Base-by-base conservation (phyloP, 2,888 invertebrate genomes). In the Coremacera marginata region DNA sequence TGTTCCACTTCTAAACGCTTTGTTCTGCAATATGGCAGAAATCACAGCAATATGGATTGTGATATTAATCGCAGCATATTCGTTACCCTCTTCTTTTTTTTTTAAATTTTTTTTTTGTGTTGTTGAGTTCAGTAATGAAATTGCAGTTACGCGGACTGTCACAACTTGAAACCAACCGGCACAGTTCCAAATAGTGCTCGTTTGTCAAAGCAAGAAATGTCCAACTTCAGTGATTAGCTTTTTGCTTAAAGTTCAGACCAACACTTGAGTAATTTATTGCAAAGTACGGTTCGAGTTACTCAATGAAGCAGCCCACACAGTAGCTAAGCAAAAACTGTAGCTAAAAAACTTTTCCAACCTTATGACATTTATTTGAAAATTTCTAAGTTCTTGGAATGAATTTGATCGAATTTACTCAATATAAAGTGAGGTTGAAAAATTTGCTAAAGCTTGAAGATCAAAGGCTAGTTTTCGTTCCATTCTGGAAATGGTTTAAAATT, bases 1-100 rank as follows among this genome's bases (percentile, higher is more conserved):
- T 11, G 68, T 49, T 27, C 27, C 49, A 51, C 68, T 68, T 68
- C 68, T n/a, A n/a, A n/a, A n/a, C 70, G 70, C 27, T 34, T 70
- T 27, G 5, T 31, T 70, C 68, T 68, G 70, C 70, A 52, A 70
- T 70, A 70, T 70, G 70, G 55, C 70, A 52, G 37, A 55, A 55
- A 57, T 9, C 11, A 52, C 16, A 0, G 60, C 34, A 11, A 31
- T n/a, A n/a, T 27, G 16, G 52, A 52, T 31, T 25, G 52, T 16
- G 49, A 70, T 70, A 52, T 51, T 68, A 49, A 68, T 68, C 67
- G 14, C 49, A 25, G 5, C 7, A 55, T 19, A 19, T 55, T 57
- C 25, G 8, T 19, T 19, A 22, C 19, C 1, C 8, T 57, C 7
- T 60, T 60, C 27, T 60, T 60, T 7, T 1, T 60, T 14, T 60